Evolutionary conservation across 2,113 vertebrate genomes (phyloP).

Genomic region (Thunnus thynnus): DNA sequence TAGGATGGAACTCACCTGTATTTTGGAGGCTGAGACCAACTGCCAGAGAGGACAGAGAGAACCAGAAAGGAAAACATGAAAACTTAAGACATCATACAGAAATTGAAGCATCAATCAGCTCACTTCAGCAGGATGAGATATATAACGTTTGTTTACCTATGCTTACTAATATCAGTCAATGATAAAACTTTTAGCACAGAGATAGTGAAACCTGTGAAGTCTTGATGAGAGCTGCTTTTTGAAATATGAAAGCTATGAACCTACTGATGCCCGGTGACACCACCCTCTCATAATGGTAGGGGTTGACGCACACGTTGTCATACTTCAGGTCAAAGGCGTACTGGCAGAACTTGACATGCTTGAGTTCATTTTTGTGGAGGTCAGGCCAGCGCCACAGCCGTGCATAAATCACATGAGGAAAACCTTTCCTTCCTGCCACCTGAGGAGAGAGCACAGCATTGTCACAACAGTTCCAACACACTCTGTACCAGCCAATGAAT

Average conservation of each 20-base stretch:
- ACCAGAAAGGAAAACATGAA: not conserved
- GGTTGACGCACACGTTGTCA: constrained; percentile 78
- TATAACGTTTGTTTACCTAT: not conserved
- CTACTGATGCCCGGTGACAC: constrained; percentile 84
- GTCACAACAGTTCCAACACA: not conserved
- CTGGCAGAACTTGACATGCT: constrained; percentile 88
- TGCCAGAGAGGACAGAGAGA: constrained; percentile 51
- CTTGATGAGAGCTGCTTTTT: not conserved
- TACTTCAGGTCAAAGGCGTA: constrained; percentile 90
- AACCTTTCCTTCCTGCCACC: constrained; percentile 88
- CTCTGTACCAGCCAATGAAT: too few species aligned
- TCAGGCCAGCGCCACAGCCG: constrained; percentile 88
- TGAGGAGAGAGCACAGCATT: constrained; percentile 42
- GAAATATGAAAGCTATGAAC: constrained; percentile 20
- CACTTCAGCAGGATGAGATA: not conserved
- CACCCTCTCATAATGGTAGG: constrained; percentile 88
- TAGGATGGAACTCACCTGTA: constrained; percentile 70
- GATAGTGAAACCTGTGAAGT: not conserved
- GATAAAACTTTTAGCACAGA: not conserved
- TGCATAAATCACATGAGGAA: constrained; percentile 87
- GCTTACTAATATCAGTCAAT: not conserved
- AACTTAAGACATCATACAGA: not conserved
- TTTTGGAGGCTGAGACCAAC: constrained; percentile 86
- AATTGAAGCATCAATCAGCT: not conserved
- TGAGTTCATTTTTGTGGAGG: constrained; percentile 90